Percentiles rank a stretch among this genome's conserved stretches.
phyloP scores from a whole-genome alignment of 2,797 vertebrate genomes.

The Peromyscus eremicus region DNA sequence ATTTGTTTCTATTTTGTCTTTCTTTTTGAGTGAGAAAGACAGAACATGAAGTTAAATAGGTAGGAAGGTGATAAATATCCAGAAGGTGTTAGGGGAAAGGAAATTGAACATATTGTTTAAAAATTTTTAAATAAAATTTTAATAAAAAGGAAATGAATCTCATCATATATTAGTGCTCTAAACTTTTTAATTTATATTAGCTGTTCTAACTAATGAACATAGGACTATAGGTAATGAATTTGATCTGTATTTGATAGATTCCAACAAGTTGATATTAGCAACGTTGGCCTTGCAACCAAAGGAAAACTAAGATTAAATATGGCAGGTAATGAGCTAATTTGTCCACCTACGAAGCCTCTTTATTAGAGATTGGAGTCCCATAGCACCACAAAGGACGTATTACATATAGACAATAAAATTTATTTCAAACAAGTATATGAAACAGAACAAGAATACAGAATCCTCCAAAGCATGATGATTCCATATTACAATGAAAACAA shows the following conservation, averaged over 20 bases:
- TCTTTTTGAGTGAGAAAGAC: not conserved
- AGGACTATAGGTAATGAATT: not conserved
- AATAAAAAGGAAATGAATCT: not conserved
- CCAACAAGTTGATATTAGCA: not conserved
- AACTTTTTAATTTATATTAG: not conserved
- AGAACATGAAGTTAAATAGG: not conserved
- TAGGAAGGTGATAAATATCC: not conserved
- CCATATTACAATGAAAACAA: not conserved
- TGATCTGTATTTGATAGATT: not conserved
- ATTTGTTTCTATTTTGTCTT: not conserved
- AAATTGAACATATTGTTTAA: not conserved
- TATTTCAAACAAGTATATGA: not conserved
- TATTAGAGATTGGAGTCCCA: not conserved
- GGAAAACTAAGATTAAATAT: not conserved
- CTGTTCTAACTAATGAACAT: not conserved
- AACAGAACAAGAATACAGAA: not conserved
- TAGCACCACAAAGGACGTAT: not conserved
- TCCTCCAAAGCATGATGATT: not conserved
- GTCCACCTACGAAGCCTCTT: not conserved
- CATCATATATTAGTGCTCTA: not conserved
- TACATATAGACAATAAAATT: not conserved
- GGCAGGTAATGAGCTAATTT: not conserved
- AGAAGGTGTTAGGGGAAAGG: not conserved
- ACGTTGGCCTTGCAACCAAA: not conserved
- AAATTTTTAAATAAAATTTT: not conserved